Conservation (phyloP, 2,113 vertebrate genomes). For the Phainopepla nitens region DNA sequence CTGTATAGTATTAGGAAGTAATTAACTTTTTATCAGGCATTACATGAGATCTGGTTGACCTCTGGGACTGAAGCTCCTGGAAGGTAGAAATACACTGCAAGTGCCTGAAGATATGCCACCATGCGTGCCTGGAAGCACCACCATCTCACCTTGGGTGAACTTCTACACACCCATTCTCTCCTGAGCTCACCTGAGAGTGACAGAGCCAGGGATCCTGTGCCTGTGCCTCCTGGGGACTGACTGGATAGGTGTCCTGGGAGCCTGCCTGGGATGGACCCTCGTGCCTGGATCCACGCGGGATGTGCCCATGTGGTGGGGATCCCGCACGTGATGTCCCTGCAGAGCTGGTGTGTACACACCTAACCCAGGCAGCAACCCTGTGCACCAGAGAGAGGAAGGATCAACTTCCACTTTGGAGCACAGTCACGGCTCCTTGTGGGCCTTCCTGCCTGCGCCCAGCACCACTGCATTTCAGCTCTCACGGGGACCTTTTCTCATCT, state of each 20-base stretch:
- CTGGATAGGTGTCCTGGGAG: neutral
- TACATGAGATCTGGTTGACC: neutral
- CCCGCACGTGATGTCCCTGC: accelerated
- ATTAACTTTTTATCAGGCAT: constrained; percentile 15
- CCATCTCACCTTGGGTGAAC: neutral
- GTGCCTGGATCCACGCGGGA: accelerated
- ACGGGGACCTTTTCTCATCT: neutral
- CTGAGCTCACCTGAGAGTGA: neutral
- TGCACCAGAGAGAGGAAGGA: neutral
- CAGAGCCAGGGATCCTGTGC: neutral
- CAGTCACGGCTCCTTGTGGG: neutral
- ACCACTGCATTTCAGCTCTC: neutral
- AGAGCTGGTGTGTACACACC: neutral
- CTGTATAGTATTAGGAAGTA: neutral
- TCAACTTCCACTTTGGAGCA: neutral
- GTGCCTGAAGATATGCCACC: neutral
- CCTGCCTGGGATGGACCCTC: neutral
- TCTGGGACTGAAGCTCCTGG: neutral
- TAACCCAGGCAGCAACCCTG: neutral
- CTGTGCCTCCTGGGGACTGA: neutral
- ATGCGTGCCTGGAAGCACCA: neutral
- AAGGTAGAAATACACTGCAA: neutral
- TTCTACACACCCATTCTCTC: neutral
- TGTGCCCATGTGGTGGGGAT: accelerated
- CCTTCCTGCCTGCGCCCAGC: neutral